Base-by-base conservation (phyloP, 53 echinoderm and acorn worm species). In the Apostichopus leukothele region DNA sequence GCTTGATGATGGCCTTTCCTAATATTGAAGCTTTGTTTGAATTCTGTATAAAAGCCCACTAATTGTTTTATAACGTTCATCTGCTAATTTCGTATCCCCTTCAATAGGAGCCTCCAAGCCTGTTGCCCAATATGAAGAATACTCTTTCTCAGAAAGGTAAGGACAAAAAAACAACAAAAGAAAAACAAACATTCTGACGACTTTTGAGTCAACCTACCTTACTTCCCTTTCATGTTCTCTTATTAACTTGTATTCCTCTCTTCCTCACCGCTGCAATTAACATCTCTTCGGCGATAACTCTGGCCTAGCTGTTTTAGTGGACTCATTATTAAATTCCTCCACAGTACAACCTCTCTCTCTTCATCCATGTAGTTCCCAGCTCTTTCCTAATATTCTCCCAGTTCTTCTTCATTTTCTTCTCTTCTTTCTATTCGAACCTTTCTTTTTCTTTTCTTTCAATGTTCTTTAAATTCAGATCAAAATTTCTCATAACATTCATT, bases 71-170 rank as follows among this genome's bases (percentile, higher is more conserved):
- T 26, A 52, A 76, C 14, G 60, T 60, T 85, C 27, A 66, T 66
- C 6, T 66, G 67, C 27, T 85, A 85, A 85, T 85, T 75, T 87
- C 75, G 75, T 87, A 75, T 87, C 75, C 88, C 88, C 57, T 53
- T 19, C 50, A 75, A 13, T 87, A 87, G 88, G 88, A 87, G 25
- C 74, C 18, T 74, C 74, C 74, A 87, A 75, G 88, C 74, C 88
- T 75, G 88, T 75, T 73, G 75, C 74, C 13, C 88, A 87, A 75
- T 87, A 87, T 75, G 88, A 87, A 87, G 88, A 87, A 52, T 87
- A 75, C 55, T 87, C 88, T 20, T 87, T 87, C 54, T 87, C 88
- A 22, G 88, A 87, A 87, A 87, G 88, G 88, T 87, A 87, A 87
- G 88, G 51, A 61, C 7, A 18, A 9, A 22, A 11, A 77, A 51